Base-by-base conservation (phyloP, 2,113 vertebrate species). In the Phylloscopus trochiloides region DNA sequence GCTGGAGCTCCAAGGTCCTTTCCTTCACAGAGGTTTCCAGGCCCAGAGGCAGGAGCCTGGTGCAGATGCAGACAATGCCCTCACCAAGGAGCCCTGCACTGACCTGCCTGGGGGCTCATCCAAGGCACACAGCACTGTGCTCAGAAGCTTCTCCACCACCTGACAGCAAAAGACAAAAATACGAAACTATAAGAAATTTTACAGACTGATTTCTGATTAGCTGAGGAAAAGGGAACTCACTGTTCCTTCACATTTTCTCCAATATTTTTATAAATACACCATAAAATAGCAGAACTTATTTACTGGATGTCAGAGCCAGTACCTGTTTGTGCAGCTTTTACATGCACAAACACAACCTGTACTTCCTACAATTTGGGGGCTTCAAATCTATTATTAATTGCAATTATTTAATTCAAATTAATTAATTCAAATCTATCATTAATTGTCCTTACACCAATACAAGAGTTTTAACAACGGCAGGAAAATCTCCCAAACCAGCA, bases 41-140 rank as follows among this genome's bases (percentile, higher is more conserved):
- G 66, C 19, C 25, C 11, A 6, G 10, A 14, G 7, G 38, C 32
- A 29, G 0, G 1, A 10, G 10, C 48, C 48, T 0, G 3, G 38
- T 24, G 29, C 7, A 63, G 42, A 31, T 5, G 17, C 24, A 52
- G 48, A 43, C 1, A 2, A 7, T 3, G 32, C 10, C 32, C 32
- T 70, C 50, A 18, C 40, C 28, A 3, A 54, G 45, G 22, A 5
- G 45, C 43, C 6, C 48, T 48, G 42, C 59, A 66, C 78, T 97
- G 72, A 98, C 98, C 32, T 92, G 77, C 50, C 26, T 47, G 61
- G 32, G 14, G 71, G 61, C 10, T 58, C 72, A 12, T 87, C 81
- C 87, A 97, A 34, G 9, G 84, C 40, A 17, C 19, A 0, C 52
- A 97, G 42, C 59, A 98, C 34, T 9, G n/a, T 67, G 22, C 45